Base-by-base conservation (phyloP, 2,797 vertebrate species). In the Darevskia mixta region DNA sequence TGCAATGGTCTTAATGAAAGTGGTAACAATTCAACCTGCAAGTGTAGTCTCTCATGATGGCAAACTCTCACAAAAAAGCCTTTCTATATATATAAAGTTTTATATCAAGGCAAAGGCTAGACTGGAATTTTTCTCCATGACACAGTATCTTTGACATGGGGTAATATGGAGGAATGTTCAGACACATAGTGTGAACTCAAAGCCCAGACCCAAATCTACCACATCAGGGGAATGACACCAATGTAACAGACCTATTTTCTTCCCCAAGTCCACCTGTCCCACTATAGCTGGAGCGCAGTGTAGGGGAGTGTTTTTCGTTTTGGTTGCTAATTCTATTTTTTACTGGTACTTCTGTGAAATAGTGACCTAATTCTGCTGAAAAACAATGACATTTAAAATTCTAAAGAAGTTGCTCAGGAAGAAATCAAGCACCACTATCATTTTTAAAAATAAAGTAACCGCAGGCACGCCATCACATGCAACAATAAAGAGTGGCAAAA, bases 351-450 rank as follows among this genome's bases (percentile, higher is more conserved):
- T 87, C 71, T 55, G 58, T 27, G 38, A 85, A 64, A 66, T 41
- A 45, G 2, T 27, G 41, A 83, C 11, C 82, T 90, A 85, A 76
- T 91, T 89, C 88, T 92, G 82, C 75, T 84, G 76, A 84, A 84
- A 55, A 79, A 79, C 55, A 32, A 5, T 73, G 35, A 58, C 2
- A 43, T 73, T 83, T 55, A 72, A 38, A 32, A 71, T n/a, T 82
- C 72, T 64, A 82, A 38, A 55, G 72, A 82, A 38, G 41, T 38
- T 35, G 8, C 20, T 77, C 80, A 76, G 38, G 72, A 77, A 82
- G 58, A n/a, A 87, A 83, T 77, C 41, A 58, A 78, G 67, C 58
- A 82, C 27, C 55, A 45, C 58, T 32, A 75, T 76, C 81, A 66
- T 87, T 82, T 75, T 38, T 55, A 1, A 49, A 87, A 87, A 45